A percentile compares a stretch with the other conserved stretches of the same genome.
These are phyloP conservation scores for Nemopilema nomurai DNA, from an alignment of 30 jellyfish, hydroid and myxozoan genomes.

Conservation along the genomic window DNA sequence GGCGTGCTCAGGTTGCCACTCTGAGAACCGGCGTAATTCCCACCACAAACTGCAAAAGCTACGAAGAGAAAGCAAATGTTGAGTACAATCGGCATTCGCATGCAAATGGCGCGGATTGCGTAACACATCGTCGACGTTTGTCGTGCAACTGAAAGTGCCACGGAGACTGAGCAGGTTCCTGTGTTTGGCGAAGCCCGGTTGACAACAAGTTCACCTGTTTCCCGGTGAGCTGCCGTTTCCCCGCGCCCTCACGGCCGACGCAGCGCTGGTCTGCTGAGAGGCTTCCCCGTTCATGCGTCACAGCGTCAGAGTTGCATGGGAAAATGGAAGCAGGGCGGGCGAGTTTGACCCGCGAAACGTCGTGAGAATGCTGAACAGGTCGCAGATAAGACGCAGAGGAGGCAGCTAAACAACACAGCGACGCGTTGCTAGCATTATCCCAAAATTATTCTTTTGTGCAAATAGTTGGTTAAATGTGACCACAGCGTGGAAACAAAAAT, in stretches of 20 bases:
- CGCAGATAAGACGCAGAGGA: neutral
- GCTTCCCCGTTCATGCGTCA: neutral
- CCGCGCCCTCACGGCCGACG: too few species aligned
- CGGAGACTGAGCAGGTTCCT: conserved; percentile 25
- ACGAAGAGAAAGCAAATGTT: conserved; percentile 9
- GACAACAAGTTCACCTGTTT: conserved; percentile 11
- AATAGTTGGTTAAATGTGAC: conserved; percentile 24
- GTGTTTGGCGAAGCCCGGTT: neutral
- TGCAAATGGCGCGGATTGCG: conserved; percentile 18
- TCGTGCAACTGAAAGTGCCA: conserved; percentile 8
- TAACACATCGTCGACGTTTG: conserved; percentile 3
- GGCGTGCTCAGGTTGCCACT: conserved; percentile 68
- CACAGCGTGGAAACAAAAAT: conserved; percentile 33
- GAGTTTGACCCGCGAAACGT: neutral
- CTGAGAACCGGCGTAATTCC: conserved; percentile 59
- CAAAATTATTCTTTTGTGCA: conserved; percentile 18
- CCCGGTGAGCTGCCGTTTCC: neutral
- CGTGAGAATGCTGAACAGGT: neutral
- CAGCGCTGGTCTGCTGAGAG: too few species aligned
- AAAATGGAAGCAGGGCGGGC: neutral
- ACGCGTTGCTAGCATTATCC: conserved; percentile 17
- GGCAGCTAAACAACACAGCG: neutral
- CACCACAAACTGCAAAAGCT: conserved; percentile 78
- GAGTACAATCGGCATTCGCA: conserved; percentile 12
- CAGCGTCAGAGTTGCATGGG: neutral